Evolutionary conservation across 2,113 vertebrate species (phyloP).

Genomic region (Cervus canadensis): DNA sequence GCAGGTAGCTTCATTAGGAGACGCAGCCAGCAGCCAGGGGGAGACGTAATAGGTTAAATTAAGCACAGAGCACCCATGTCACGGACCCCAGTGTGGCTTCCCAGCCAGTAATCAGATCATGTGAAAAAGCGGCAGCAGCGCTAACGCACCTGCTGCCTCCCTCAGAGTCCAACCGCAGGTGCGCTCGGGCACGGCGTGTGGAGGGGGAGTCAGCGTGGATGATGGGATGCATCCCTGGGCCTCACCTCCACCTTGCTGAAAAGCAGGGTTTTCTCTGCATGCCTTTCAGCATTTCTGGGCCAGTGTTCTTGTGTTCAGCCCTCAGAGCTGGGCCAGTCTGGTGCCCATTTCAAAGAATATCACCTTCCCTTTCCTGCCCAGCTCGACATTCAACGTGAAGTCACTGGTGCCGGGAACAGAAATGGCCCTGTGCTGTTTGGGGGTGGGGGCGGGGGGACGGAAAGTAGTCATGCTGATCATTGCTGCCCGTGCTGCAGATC

Average conservation of each 20-base stretch:
- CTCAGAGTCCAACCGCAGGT: background rate
- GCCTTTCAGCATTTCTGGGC: background rate
- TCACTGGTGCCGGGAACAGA: background rate
- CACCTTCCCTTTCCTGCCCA: background rate
- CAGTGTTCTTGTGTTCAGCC: background rate
- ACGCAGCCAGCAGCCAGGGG: background rate
- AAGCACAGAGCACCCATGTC: background rate
- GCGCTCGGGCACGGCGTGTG: background rate
- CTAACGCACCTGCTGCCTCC: background rate
- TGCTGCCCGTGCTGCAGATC: fast-evolving
- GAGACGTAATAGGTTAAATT: constrained; percentile 15
- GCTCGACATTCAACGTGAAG: background rate
- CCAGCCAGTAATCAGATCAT: background rate
- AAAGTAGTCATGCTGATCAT: background rate
- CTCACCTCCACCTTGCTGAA: background rate
- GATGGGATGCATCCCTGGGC: background rate
- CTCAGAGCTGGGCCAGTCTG: background rate
- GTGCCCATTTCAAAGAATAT: background rate
- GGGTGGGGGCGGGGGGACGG: background rate
- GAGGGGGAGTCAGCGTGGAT: fast-evolving
- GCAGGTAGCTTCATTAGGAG: constrained; percentile 45
- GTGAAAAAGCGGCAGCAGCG: background rate
- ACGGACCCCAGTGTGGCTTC: background rate
- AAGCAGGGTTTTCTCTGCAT: background rate
- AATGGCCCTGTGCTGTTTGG: background rate